A percentile compares a stretch with the other conserved stretches of the same genome.
phyloP scores from a whole-genome alignment of 2,113 vertebrate genomes.

The Trogon surrucura region DNA sequence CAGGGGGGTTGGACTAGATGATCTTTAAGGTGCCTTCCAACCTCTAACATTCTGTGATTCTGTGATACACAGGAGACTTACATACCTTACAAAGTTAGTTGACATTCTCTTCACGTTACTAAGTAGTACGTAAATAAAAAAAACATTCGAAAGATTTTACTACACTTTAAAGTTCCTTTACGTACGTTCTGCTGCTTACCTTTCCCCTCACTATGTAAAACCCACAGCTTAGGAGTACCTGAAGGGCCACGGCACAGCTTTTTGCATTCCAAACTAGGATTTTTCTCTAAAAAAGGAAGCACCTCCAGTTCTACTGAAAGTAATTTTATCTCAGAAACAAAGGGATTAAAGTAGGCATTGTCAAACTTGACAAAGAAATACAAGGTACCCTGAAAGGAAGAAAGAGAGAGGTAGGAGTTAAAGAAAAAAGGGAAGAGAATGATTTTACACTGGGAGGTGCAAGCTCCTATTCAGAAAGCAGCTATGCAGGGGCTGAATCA shows the following conservation, averaged over 20 bases:
- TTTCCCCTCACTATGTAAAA: background rate
- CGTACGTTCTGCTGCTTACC: background rate
- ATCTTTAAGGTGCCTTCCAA: too few relatives aligned
- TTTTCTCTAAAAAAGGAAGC: background rate
- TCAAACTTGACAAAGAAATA: background rate
- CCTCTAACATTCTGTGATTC: too few relatives aligned
- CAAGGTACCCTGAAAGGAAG: background rate
- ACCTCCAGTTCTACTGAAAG: background rate
- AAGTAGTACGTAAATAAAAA: background rate
- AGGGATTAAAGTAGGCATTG: background rate
- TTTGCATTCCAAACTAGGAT: background rate
- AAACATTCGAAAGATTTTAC: background rate
- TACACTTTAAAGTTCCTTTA: background rate
- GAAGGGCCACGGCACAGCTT: background rate
- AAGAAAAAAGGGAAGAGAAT: background rate
- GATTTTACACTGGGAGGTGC: background rate
- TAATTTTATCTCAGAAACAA: background rate
- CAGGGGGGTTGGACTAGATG: too few relatives aligned
- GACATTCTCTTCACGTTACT: background rate
- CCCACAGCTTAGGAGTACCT: background rate
- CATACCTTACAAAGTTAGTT: accelerated
- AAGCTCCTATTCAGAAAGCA: background rate
- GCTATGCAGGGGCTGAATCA: background rate
- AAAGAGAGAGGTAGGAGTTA: accelerated
- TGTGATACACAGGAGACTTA: background rate